Evolutionary conservation across 2,113 vertebrate genomes (phyloP).

Genomic region (Podilymbus podiceps): DNA sequence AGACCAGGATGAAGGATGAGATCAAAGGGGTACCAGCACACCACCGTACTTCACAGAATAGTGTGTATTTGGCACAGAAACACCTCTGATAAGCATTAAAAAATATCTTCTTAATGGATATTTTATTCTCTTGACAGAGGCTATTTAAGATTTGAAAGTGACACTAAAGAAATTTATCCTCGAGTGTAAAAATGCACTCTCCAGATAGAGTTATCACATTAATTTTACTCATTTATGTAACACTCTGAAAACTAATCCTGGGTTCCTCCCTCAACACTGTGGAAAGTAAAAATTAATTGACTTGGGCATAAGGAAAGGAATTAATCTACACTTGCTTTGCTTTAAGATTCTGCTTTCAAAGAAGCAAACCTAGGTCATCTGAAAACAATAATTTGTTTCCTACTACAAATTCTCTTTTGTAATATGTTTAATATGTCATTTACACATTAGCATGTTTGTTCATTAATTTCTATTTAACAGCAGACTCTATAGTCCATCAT

Average conservation of each 20-base stretch:
- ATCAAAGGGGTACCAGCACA: conserved; percentile 62
- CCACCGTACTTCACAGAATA: conserved; percentile 37
- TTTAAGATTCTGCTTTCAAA: background rate
- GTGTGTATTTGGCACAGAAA: conserved; percentile 56
- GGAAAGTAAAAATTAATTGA: conserved; percentile 34
- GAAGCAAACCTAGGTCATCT: background rate
- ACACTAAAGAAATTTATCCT: conserved; percentile 59
- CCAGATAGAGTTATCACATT: conserved; percentile 27
- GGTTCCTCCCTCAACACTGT: conserved; percentile 15
- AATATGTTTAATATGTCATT: background rate
- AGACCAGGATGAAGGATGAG: conserved; percentile 54
- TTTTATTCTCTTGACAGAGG: conserved; percentile 51
- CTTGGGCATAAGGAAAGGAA: conserved; percentile 21
- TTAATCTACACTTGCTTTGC: conserved; percentile 12
- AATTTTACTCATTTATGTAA: conserved; percentile 47
- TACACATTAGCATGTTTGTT: background rate
- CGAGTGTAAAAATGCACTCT: conserved; percentile 17
- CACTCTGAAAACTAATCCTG: conserved; percentile 56
- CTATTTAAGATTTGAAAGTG: conserved; percentile 58
- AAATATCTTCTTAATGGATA: conserved; percentile 66
- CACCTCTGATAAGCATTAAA: conserved; percentile 52
- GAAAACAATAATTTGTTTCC: background rate
- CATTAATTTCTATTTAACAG: background rate
- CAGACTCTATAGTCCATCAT: background rate
- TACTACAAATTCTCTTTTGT: background rate